Percentiles rank a stretch among this genome's conserved stretches.
Conservation (phyloP, 2,888 invertebrate species). For the Drosophila lacicola region DNA sequence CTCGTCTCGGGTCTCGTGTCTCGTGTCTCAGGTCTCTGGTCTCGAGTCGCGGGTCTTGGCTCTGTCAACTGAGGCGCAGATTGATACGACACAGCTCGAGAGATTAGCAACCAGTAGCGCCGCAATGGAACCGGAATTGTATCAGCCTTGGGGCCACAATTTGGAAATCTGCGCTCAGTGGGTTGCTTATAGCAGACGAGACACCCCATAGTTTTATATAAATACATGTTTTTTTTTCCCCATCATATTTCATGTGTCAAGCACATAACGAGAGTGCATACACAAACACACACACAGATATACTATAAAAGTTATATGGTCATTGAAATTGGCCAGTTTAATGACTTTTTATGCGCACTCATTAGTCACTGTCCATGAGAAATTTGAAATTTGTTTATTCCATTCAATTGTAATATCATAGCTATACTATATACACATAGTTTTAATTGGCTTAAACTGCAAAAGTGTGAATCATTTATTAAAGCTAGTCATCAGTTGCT, state of each 20-base stretch:
- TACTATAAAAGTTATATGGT: slow-evolving; percentile 13
- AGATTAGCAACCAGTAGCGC: slow-evolving; percentile 58
- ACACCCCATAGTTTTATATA: slow-evolving; percentile 24
- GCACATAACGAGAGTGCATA: too few relatives aligned
- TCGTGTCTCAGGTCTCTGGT: slow-evolving; percentile 4
- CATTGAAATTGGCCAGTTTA: slow-evolving; percentile 69
- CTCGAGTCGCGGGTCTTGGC: neutral
- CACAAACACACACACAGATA: slow-evolving; percentile 5
- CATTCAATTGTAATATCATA: slow-evolving; percentile 30
- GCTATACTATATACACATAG: slow-evolving; percentile 12
- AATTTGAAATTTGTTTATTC: slow-evolving; percentile 35
- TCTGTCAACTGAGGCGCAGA: slow-evolving; percentile 56
- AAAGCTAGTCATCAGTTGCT: slow-evolving; percentile 31
- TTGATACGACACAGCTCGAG: slow-evolving; percentile 49
- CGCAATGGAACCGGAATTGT: slow-evolving; percentile 39
- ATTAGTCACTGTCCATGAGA: slow-evolving; percentile 68
- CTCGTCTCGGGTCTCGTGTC: slow-evolving; percentile 2
- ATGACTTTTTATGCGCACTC: slow-evolving; percentile 59
- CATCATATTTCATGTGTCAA: slow-evolving; percentile 42
- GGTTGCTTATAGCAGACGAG: slow-evolving; percentile 3
- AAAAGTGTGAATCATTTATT: slow-evolving; percentile 48
- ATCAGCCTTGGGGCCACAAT: slow-evolving; percentile 37
- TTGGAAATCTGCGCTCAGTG: slow-evolving; percentile 35
- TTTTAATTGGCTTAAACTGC: slow-evolving; percentile 36
- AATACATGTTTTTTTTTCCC: slow-evolving; percentile 10